Evolutionary conservation across 2,797 vertebrate species (phyloP).

Genomic region (Squalus acanthias): DNA sequence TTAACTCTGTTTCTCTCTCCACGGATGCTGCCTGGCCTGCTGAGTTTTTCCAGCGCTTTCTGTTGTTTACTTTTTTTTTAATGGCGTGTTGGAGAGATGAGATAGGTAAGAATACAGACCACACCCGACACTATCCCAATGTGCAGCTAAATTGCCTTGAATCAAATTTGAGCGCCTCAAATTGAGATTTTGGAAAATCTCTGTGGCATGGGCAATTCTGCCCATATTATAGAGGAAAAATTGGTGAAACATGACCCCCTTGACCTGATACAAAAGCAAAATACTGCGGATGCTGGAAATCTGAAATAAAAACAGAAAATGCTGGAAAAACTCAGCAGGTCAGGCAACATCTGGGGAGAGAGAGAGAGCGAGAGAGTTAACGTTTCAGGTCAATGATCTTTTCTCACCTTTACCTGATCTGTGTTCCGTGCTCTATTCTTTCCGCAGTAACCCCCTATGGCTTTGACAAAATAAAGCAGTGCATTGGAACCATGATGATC

Average conservation of each 20-base stretch:
- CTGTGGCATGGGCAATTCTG: neutral
- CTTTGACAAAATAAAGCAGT: constrained; percentile 84
- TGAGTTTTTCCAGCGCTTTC: too few relatives aligned
- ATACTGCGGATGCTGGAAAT: too few relatives aligned
- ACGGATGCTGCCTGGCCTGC: too few relatives aligned
- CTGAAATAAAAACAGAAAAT: too few relatives aligned
- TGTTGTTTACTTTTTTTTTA: neutral
- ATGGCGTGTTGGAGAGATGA: neutral
- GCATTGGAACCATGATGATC: constrained; percentile 76
- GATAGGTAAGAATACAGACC: neutral
- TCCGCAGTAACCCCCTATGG: constrained; percentile 69
- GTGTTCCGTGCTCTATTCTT: neutral
- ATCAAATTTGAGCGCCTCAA: neutral
- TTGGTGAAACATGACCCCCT: neutral
- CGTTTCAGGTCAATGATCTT: too few relatives aligned
- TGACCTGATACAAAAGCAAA: too few relatives aligned
- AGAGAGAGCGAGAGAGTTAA: too few relatives aligned
- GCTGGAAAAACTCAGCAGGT: too few relatives aligned
- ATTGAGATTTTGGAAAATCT: neutral
- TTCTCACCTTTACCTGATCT: too few relatives aligned
- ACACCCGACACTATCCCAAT: neutral
- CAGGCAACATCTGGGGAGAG: too few relatives aligned
- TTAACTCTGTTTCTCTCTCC: too few relatives aligned
- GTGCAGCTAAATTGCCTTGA: neutral
- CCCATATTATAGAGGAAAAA: neutral